A percentile compares a stretch with the other conserved stretches of the same genome.
These are phyloP conservation scores for Callithrix jacchus DNA, from an alignment of 2,113 vertebrate species.

Conservation along the genomic window DNA sequence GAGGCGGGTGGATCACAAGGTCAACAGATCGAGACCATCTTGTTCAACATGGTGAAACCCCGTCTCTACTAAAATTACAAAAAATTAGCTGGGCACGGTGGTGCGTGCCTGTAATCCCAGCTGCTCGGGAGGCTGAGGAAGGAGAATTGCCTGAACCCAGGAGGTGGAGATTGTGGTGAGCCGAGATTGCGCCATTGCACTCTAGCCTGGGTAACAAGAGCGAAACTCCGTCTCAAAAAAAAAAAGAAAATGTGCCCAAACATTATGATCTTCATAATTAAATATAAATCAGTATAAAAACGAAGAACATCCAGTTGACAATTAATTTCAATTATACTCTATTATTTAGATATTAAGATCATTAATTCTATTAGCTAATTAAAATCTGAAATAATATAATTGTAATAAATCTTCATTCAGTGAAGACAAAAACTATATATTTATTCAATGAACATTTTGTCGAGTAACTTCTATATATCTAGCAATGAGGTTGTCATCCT, in stretches of 20 bases:
- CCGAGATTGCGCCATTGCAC: no score
- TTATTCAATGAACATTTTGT: not conserved
- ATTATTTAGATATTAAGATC: constrained; percentile 43
- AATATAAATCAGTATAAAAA: constrained; percentile 61
- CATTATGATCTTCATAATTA: constrained; percentile 62
- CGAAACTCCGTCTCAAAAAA: no score
- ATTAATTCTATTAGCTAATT: constrained; percentile 50
- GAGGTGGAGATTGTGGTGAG: no score
- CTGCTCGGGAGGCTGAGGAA: no score
- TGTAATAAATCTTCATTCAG: not conserved
- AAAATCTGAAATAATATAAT: constrained; percentile 29
- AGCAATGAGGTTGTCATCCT: not conserved
- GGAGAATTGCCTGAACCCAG: no score
- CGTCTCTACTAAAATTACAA: no score
- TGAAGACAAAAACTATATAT: not conserved
- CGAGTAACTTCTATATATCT: not conserved
- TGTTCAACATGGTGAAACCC: no score
- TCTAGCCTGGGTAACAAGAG: no score
- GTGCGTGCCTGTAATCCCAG: no score
- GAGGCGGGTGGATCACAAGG: no score
- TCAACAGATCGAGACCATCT: no score
- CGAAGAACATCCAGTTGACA: constrained; percentile 24
- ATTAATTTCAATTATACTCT: constrained; percentile 44
- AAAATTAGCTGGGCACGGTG: no score
- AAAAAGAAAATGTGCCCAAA: constrained; percentile 68